A percentile compares a stretch with the other conserved stretches of the same genome.
These are phyloP conservation scores for Amiota communis DNA, from an alignment of 2,888 invertebrate genomes.

Conservation along the genomic window DNA sequence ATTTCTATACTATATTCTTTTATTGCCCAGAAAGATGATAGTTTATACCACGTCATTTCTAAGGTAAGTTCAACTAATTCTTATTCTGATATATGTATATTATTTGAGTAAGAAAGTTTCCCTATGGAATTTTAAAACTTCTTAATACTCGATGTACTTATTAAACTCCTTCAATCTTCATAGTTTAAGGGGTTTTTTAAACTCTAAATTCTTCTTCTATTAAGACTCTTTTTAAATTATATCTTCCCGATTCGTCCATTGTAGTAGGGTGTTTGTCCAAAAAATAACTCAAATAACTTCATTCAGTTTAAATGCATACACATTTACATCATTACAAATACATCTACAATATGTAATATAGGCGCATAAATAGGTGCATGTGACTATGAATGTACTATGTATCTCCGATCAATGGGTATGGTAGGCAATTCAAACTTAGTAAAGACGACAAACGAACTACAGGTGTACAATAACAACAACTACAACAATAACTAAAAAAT, in stretches of 20 bases:
- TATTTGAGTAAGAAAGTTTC: too few relatives aligned
- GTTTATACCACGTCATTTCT: too few relatives aligned
- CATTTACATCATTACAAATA: not conserved
- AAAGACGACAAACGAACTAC: conserved; percentile 8
- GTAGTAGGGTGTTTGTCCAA: conserved; percentile 8
- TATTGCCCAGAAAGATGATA: too few relatives aligned
- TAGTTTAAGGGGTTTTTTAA: too few relatives aligned
- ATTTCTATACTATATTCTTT: too few relatives aligned
- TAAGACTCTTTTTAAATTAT: not conserved
- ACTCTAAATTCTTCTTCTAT: not conserved
- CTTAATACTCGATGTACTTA: too few relatives aligned
- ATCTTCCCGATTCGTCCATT: not conserved
- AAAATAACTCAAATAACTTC: conserved; percentile 31
- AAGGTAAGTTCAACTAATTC: too few relatives aligned
- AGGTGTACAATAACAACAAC: conserved; percentile 14
- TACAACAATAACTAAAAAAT: not conserved
- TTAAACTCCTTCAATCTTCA: too few relatives aligned
- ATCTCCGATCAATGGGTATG: too few relatives aligned
- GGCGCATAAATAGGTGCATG: not conserved
- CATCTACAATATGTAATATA: not conserved
- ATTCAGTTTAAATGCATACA: conserved; percentile 18
- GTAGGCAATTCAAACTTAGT: not conserved
- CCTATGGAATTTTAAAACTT: too few relatives aligned
- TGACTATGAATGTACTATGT: too few relatives aligned
- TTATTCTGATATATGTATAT: too few relatives aligned